Base-by-base conservation (phyloP, 2,888 invertebrate species). In the Drosophila quasianomalipes region DNA sequence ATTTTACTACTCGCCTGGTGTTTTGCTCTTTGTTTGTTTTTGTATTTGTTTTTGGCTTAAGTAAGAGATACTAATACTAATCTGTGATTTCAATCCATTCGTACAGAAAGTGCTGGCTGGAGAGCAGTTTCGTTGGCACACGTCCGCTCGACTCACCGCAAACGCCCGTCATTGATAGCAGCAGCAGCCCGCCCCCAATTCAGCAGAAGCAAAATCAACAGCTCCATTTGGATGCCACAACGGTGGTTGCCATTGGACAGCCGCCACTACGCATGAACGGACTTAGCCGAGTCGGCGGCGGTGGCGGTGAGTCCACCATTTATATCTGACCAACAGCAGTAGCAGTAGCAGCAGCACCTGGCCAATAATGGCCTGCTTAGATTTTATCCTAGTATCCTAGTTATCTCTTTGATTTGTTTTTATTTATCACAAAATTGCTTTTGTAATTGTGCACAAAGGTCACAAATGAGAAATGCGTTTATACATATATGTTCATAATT, bases 101-200 rank as follows among this genome's bases (percentile, higher is more conserved):
- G 12, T 64, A 19, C 79, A 93, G 93, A 90, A 93, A 97, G 90
- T 97, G 96, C 93, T 98, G 98, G 98, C 95, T 98, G 93, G 98
- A 98, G 93, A 98, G 97, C 94, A 97, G 97, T 79, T 98, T 98
- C 93, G 97, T 97, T 74, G 97, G 97, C 87, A 97, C 96, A 89
- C 96, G 97, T 90, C 97, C 97, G 4, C 94, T 97, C 92, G 97
- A 97, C 87, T 97, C 97, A 57, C 97, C 97, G 26, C 96, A 97
- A 93, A 97, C 97, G 73, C 97, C 97, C 47, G 94, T 96, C 85
- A 95, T 95, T 75, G 95, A 95, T 76, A 92, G 85, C 74, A 94
- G 94, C 64, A 92, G 84, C 73, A 94, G 94, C 55, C 77, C 83
- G 58, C 78, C 87, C 55, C 52, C 76, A 30, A 57, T 62, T 47